Conservation (phyloP, 2,113 vertebrate species). For the Pampusana beccarii region DNA sequence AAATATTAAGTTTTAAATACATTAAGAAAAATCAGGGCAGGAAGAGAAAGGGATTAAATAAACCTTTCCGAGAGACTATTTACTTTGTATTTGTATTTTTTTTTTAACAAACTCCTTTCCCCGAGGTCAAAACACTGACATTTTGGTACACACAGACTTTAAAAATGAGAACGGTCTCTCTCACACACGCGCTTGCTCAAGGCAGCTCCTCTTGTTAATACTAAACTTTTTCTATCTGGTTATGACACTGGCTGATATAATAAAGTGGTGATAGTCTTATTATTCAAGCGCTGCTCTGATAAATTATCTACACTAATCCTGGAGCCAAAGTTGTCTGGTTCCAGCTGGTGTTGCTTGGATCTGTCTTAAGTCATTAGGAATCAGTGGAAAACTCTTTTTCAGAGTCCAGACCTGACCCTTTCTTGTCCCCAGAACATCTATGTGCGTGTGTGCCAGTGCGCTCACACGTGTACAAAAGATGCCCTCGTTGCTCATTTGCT, state of each 20-base stretch:
- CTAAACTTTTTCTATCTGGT: slow-evolving; percentile 73
- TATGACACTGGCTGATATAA: slow-evolving; percentile 63
- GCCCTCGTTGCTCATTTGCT: slow-evolving; percentile 45
- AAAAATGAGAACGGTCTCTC: slow-evolving; percentile 31
- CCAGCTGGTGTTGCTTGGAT: slow-evolving; percentile 78
- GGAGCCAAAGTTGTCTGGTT: slow-evolving; percentile 75
- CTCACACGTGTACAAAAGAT: not conserved
- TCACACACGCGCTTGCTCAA: not conserved
- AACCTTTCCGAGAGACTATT: slow-evolving; percentile 59
- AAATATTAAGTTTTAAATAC: slow-evolving; percentile 71
- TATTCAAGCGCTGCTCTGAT: slow-evolving; percentile 72
- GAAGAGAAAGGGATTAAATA: slow-evolving; percentile 65
- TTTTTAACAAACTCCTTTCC: slow-evolving; percentile 13
- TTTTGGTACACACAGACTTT: slow-evolving; percentile 55
- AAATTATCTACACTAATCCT: slow-evolving; percentile 78
- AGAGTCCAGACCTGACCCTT: slow-evolving; percentile 59
- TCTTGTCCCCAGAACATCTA: slow-evolving; percentile 46
- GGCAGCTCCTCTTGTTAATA: slow-evolving; percentile 73
- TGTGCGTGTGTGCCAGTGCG: not conserved
- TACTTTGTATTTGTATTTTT: slow-evolving; percentile 50
- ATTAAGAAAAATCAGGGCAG: slow-evolving; percentile 65
- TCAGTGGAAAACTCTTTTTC: slow-evolving; percentile 68
- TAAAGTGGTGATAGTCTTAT: slow-evolving; percentile 61
- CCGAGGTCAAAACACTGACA: slow-evolving; percentile 47
- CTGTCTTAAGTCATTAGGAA: slow-evolving; percentile 77